Evolutionary conservation across 2,797 vertebrate species (phyloP).

Genomic region (Atherinosoma microstoma): DNA sequence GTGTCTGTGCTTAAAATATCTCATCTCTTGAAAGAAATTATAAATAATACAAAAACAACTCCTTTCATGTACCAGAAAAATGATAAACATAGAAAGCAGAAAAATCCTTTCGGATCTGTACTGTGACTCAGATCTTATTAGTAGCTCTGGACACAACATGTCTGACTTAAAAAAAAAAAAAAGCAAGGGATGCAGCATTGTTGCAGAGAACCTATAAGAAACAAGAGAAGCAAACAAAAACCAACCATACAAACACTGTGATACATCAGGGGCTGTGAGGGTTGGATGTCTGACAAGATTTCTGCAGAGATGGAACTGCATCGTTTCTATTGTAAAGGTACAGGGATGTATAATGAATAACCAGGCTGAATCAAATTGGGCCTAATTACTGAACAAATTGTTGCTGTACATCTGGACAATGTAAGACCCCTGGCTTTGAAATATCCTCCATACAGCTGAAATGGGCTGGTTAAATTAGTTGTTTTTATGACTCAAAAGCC

Average conservation of each 20-base stretch:
- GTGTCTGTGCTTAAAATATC: accelerated
- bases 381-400: neutral
- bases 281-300: neutral
- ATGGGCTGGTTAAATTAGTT: constrained; percentile 11
- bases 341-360: neutral
- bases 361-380: neutral
- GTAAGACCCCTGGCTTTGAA: neutral
- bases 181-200: no score
- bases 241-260: neutral
- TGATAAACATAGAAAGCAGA: no score
- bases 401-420: neutral
- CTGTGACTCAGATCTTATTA: no score
- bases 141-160: no score
- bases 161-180: no score
- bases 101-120: no score
- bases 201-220: no score
- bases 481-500: constrained; percentile 31
- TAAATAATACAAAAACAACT: neutral
- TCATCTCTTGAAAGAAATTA: accelerated
- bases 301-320: neutral
- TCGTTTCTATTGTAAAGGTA: neutral
- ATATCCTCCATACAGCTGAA: neutral
- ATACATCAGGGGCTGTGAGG: neutral
- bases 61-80: neutral
- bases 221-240: neutral